phyloP scores from a whole-genome alignment of 1,140 invertebrate genomes.

The Halictus rubicundus region DNA sequence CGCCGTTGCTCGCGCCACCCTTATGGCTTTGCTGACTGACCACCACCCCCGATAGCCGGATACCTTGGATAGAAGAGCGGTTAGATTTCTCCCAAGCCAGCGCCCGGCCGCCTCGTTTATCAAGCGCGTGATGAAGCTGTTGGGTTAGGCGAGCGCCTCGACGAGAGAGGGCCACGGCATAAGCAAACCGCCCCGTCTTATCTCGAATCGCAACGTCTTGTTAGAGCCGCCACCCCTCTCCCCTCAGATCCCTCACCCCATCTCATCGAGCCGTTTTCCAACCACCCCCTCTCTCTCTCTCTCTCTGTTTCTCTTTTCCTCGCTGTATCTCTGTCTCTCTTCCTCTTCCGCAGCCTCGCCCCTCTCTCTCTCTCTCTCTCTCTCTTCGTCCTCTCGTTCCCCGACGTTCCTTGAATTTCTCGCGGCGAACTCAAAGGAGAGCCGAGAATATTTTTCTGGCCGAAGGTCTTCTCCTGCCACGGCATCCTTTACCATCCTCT shows the following conservation, averaged over 20 bases:
- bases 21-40: slow-evolving; percentile 28
- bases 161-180: slow-evolving; percentile 43
- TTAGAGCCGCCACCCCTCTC: slow-evolving; percentile 26
- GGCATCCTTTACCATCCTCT: not conserved
- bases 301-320: no score
- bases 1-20: not conserved
- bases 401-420: slow-evolving; percentile 32
- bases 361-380: not conserved
- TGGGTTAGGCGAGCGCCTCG: slow-evolving; percentile 54
- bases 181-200: slow-evolving; percentile 62
- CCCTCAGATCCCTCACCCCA: not conserved
- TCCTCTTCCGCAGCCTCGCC: no score
- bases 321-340: not conserved
- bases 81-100: slow-evolving; percentile 52
- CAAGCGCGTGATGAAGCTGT: slow-evolving; percentile 72
- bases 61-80: slow-evolving; percentile 61
- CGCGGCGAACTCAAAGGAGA: slow-evolving; percentile 18
- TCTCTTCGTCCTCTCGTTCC: slow-evolving; percentile 11
- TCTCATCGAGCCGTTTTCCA: not conserved
- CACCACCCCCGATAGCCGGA: slow-evolving; percentile 1
- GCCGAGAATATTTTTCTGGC: slow-evolving; percentile 35
- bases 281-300: not conserved
- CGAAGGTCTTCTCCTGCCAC: not conserved
- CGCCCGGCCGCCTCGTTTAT: slow-evolving; percentile 66
- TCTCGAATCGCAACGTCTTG: slow-evolving; percentile 65